A percentile compares a stretch with the other conserved stretches of the same genome.
Evolutionary conservation across 64 coral and sea anemone genomes (phyloP).

Genomic region (Porites lutea): DNA sequence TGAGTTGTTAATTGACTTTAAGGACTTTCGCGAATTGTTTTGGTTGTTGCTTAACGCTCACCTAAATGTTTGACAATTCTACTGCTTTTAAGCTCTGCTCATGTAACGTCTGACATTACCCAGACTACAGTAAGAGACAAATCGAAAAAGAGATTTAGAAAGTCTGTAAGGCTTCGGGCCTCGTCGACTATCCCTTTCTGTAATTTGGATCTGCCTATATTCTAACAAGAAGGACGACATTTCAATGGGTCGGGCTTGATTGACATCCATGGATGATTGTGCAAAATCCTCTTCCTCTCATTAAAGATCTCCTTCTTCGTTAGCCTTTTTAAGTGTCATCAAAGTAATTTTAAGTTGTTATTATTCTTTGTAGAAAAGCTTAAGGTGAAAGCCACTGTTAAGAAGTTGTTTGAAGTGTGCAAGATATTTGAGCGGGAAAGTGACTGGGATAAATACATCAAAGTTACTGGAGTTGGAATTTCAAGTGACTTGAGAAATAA

Average conservation of each 20-base stretch:
- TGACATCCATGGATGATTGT: no score
- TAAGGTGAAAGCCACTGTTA: constrained; percentile 23
- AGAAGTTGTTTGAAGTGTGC: constrained; percentile 57
- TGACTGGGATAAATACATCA: constrained; percentile 52
- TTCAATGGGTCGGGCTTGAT: no score
- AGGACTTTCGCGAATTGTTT: not conserved
- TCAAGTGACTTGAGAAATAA: not conserved
- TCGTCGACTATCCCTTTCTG: no score
- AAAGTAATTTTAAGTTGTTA: not conserved
- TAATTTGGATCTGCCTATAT: no score
- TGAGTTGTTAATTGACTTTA: not conserved
- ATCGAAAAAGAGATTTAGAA: not conserved
- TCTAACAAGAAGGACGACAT: no score
- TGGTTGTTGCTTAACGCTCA: not conserved
- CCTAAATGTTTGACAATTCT: no score
- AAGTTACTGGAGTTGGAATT: not conserved
- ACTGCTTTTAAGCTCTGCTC: no score
- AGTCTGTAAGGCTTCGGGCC: no score
- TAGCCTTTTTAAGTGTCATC: not conserved
- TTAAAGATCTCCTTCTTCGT: not conserved
- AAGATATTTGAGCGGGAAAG: constrained; percentile 57
- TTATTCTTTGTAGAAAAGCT: not conserved
- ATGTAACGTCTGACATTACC: no score
- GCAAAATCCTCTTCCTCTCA: no score
- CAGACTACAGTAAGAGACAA: no score